A percentile compares a stretch with the other conserved stretches of the same genome.
phyloP scores from a whole-genome alignment of 1,140 invertebrate genomes.

The Thaumatotibia leucotreta region DNA sequence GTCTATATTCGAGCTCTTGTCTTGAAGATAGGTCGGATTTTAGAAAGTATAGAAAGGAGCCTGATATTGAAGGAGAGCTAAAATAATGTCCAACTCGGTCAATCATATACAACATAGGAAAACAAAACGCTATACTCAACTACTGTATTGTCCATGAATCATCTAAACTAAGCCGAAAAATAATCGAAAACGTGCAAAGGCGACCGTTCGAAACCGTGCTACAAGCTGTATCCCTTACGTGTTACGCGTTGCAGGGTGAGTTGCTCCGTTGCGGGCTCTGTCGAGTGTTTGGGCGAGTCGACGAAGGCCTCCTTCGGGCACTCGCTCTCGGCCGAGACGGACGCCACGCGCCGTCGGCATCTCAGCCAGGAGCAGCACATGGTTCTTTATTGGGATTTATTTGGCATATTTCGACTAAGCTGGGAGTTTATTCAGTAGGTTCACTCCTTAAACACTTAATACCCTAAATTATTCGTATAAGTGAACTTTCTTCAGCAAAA shows the following conservation, averaged over 20 bases:
- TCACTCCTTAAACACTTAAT: background rate
- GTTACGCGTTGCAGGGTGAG: slow-evolving; percentile 30
- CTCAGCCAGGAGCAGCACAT: slow-evolving; percentile 70
- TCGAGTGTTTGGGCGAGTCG: slow-evolving; percentile 26
- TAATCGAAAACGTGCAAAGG: slow-evolving; percentile 15
- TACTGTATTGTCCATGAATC: slow-evolving; percentile 32
- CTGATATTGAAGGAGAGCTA: too few species aligned
- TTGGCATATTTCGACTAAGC: background rate
- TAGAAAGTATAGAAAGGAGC: too few species aligned
- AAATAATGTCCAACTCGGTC: too few species aligned
- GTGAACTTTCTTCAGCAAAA: background rate
- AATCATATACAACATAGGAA: background rate
- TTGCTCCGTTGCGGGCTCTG: slow-evolving; percentile 30
- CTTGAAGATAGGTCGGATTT: too few species aligned
- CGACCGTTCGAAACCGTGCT: slow-evolving; percentile 25
- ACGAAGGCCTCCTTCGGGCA: slow-evolving; percentile 48
- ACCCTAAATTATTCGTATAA: background rate
- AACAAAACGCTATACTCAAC: background rate
- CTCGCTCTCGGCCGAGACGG: slow-evolving; percentile 40
- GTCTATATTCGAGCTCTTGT: too few species aligned
- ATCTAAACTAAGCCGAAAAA: slow-evolving; percentile 19
- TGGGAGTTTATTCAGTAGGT: background rate
- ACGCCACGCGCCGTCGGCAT: slow-evolving; percentile 55
- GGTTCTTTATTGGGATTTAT: slow-evolving; percentile 30
- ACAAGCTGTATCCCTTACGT: slow-evolving; percentile 53